Base-by-base conservation (phyloP, 2,888 invertebrate species). In the Tachina lurida region DNA sequence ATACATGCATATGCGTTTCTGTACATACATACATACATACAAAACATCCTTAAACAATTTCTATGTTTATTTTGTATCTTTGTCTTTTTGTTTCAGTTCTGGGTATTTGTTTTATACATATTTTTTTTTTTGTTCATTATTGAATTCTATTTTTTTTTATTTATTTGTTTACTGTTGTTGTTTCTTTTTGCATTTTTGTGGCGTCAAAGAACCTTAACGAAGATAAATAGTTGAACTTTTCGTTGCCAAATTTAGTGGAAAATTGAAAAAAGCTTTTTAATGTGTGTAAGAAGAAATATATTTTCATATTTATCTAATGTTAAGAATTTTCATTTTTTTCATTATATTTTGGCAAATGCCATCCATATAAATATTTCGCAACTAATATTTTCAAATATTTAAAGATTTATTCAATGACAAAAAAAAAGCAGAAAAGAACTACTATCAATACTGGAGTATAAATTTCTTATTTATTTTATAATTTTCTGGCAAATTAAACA, bases 211-310 rank as follows among this genome's bases (percentile, higher is more conserved):
- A 85, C 58, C 84, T 76, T 91, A 91, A 91, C 91, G 90, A 90
- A 91, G 91, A 91, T 91, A 91, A 91, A 91, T 91, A 90, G 89
- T 84, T 82, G 70, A 87, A 87, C 81, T 85, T 87, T 90, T 89
- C 88, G 86, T 87, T 90, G 91, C 89, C 91, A 91, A 91, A 91
- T 91, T 91, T 91, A 91, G 91, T 90, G 91, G 91, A 91, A 91
- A 91, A 91, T 91, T 91, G 91, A 91, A 91, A 91, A 90, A 91
- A 90, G 88, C 90, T 90, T 90, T 88, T 84, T 87, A 88, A 87
- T 87, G 86, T 88, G 84, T 84, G 86, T 80, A 74, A 73, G 78
- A 77, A 78, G 77, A 78, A 67, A 84, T 84, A 84, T 78, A 78
- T 84, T 73, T 78, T 84, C 83, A 84, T 78, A 86, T 86, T 86